phyloP scores from a whole-genome alignment of 2,113 vertebrate genomes.

The Ailuropoda melanoleuca region DNA sequence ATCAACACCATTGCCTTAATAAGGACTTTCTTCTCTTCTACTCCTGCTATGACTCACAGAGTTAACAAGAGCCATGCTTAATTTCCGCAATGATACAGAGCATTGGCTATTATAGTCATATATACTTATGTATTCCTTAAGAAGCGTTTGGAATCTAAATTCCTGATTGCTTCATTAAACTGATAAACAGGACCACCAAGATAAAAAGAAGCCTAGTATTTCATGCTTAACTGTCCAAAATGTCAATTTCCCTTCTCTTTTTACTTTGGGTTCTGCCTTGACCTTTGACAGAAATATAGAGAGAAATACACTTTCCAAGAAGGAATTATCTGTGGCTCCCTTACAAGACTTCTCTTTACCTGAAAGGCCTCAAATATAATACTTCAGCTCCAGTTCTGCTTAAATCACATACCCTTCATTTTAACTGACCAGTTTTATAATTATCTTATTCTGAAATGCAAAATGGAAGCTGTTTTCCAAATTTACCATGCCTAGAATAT shows the following conservation, averaged over 20 bases:
- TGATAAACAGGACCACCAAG: neutral
- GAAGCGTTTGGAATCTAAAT: neutral
- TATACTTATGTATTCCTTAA: neutral
- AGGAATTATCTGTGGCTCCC: neutral
- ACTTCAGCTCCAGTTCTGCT: neutral
- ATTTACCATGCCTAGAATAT: neutral
- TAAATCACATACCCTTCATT: neutral
- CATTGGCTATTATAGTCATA: neutral
- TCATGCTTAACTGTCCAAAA: neutral
- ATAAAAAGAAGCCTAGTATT: neutral
- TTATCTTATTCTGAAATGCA: neutral
- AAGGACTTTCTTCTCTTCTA: neutral
- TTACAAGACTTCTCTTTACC: neutral
- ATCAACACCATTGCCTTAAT: neutral
- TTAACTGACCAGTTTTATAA: neutral
- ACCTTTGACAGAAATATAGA: neutral
- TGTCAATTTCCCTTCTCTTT: neutral
- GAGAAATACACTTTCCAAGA: neutral
- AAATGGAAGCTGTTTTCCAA: neutral
- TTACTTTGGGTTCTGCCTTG: neutral
- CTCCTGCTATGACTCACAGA: neutral
- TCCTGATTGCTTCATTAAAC: neutral
- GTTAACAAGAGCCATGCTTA: neutral
- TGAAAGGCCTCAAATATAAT: neutral
- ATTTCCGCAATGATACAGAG: neutral